These are phyloP conservation scores for Struthidea cinerea DNA, from an alignment of 2,113 vertebrate species.

Conservation along the genomic window DNA sequence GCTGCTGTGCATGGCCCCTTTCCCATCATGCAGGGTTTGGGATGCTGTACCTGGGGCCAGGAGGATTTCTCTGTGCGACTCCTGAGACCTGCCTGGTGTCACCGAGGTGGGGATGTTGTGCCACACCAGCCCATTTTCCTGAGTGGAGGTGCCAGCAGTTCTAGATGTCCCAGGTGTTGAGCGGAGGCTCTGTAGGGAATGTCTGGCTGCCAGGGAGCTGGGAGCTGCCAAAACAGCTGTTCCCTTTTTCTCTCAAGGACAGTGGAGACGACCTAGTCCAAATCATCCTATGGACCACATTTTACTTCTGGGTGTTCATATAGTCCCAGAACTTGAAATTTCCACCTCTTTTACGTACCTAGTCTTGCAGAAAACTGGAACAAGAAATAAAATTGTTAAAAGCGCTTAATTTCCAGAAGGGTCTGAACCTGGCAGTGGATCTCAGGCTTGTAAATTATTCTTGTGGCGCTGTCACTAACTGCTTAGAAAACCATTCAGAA, in stretches of 20 bases:
- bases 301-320: not conserved
- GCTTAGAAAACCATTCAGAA: not conserved
- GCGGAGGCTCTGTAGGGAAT: not conserved
- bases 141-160: not conserved
- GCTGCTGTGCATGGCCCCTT: not conserved
- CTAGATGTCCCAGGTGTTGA: not conserved
- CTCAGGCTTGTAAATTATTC: not conserved
- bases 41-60: not conserved
- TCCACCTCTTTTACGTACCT: not conserved
- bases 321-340: not conserved
- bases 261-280: not conserved
- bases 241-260: not conserved
- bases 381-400: not conserved
- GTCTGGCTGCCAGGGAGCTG: not conserved
- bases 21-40: not conserved
- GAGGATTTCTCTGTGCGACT: not conserved
- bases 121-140: not conserved
- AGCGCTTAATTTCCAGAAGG: not conserved
- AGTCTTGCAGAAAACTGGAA: not conserved
- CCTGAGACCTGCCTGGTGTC: not conserved
- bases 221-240: not conserved
- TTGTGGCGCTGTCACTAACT: not conserved
- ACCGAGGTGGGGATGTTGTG: fast-evolving
- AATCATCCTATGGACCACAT: not conserved
- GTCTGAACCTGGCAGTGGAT: not conserved